Conservation (phyloP, 2,113 vertebrate genomes). For the Zapus hudsonius region DNA sequence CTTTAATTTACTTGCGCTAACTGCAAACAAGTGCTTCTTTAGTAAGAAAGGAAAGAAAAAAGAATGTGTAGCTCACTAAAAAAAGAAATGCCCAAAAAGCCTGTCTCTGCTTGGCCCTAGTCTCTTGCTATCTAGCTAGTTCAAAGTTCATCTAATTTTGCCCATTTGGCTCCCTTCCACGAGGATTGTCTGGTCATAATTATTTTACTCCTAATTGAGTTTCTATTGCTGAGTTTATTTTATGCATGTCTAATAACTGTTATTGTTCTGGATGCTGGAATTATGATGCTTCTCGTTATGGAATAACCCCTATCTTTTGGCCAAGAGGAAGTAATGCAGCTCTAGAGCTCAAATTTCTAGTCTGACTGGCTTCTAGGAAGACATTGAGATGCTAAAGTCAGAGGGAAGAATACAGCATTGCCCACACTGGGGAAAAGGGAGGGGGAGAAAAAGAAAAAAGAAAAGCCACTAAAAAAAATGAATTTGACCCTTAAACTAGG, state of each 20-base stretch:
- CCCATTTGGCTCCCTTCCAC: not conserved
- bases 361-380: not conserved
- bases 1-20: slow-evolving; percentile 82
- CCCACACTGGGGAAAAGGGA: not conserved
- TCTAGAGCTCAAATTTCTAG: not conserved
- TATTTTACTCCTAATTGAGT: slow-evolving; percentile 67
- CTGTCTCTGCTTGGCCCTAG: slow-evolving; percentile 67
- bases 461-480: slow-evolving; percentile 14
- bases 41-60: slow-evolving; percentile 62
- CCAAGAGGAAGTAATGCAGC: not conserved
- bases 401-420: slow-evolving; percentile 33
- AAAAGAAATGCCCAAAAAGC: slow-evolving; percentile 22
- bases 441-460: no score
- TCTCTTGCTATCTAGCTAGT: slow-evolving; percentile 27
- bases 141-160: slow-evolving; percentile 15
- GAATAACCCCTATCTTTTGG: not conserved
- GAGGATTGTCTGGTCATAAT: slow-evolving; percentile 62
- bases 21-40: slow-evolving; percentile 80
- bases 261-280: slow-evolving; percentile 25
- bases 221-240: slow-evolving; percentile 56
- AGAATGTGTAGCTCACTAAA: slow-evolving; percentile 53
- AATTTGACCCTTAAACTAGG: slow-evolving; percentile 35
- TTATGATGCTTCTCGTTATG: slow-evolving; percentile 45
- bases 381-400: slow-evolving; percentile 49
- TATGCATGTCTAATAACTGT: slow-evolving; percentile 47